These are phyloP conservation scores for Prunella strophiata DNA, from an alignment of 2,797 vertebrate species.

Conservation along the genomic window DNA sequence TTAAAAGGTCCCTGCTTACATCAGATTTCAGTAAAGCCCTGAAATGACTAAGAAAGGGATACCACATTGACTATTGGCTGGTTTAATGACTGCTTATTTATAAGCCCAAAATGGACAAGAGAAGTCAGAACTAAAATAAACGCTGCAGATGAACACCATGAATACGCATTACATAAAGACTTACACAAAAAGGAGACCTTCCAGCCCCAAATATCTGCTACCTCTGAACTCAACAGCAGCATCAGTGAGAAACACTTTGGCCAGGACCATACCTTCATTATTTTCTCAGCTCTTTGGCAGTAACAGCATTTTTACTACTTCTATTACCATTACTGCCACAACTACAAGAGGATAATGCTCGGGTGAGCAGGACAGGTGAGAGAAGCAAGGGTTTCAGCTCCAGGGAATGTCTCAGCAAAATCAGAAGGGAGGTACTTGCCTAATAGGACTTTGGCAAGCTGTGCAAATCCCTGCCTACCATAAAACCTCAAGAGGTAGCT, in stretches of 20 bases:
- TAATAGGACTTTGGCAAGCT: neutral
- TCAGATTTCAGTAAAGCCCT: neutral
- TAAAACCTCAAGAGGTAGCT: neutral
- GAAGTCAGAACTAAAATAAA: neutral
- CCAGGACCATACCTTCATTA: neutral
- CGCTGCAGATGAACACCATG: fast-evolving
- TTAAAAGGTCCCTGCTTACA: neutral
- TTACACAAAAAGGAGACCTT: neutral
- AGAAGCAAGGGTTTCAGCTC: neutral
- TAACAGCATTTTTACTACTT: neutral
- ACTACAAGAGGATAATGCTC: neutral
- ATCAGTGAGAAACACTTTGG: neutral
- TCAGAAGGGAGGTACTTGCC: neutral
- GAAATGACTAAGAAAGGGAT: neutral
- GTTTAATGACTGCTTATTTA: neutral
- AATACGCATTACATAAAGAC: neutral
- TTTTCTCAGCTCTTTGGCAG: neutral
- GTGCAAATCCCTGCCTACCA: neutral
- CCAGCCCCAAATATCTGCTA: neutral
- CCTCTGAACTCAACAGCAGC: neutral
- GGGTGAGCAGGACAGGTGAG: neutral
- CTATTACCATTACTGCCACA: neutral
- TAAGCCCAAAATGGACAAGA: neutral
- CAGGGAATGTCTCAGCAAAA: neutral
- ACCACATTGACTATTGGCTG: neutral